A percentile compares a stretch with the other conserved stretches of the same genome.
Conservation (phyloP, 2,888 invertebrate species). For the Leptopterna dolabrata region DNA sequence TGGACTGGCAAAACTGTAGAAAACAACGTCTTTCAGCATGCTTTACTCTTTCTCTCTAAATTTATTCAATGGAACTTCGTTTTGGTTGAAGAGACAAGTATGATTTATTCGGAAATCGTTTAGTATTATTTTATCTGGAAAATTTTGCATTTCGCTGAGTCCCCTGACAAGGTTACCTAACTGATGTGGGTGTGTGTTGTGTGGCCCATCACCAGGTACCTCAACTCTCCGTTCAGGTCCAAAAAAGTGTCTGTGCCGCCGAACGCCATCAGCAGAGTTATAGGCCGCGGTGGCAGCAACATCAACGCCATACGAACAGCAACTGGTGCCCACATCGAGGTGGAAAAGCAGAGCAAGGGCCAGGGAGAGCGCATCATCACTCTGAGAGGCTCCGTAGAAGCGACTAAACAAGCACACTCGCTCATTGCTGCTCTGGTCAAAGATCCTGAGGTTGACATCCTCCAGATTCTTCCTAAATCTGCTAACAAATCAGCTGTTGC, state of each 20-base stretch:
- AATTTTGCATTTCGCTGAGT: constrained; percentile 10
- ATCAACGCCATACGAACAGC: constrained; percentile 97
- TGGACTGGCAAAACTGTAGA: constrained; percentile 41
- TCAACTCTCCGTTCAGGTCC: constrained; percentile 73
- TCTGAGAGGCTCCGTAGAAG: constrained; percentile 93
- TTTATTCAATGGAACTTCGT: neutral
- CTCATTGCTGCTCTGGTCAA: constrained; percentile 92
- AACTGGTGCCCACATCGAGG: constrained; percentile 97
- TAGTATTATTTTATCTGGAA: neutral
- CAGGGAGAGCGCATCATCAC: constrained; percentile 95
- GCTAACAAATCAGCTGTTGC: constrained; percentile 72
- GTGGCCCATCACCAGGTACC: constrained; percentile 64
- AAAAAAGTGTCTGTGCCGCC: constrained; percentile 96
- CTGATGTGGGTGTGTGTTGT: constrained; percentile 45
- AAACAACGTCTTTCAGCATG: neutral
- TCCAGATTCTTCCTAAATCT: constrained; percentile 81
- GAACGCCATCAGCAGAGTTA: constrained; percentile 95
- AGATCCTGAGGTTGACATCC: constrained; percentile 93
- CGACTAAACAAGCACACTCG: constrained; percentile 90
- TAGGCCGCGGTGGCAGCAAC: constrained; percentile 96
- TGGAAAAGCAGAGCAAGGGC: constrained; percentile 95
- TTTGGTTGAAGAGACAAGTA: neutral
- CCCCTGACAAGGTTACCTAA: constrained; percentile 46
- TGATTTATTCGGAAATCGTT: neutral
- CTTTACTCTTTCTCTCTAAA: constrained; percentile 5